A percentile compares a stretch with the other conserved stretches of the same genome.
Conservation (phyloP, 2,113 vertebrate genomes). For the Oceanites oceanicus region DNA sequence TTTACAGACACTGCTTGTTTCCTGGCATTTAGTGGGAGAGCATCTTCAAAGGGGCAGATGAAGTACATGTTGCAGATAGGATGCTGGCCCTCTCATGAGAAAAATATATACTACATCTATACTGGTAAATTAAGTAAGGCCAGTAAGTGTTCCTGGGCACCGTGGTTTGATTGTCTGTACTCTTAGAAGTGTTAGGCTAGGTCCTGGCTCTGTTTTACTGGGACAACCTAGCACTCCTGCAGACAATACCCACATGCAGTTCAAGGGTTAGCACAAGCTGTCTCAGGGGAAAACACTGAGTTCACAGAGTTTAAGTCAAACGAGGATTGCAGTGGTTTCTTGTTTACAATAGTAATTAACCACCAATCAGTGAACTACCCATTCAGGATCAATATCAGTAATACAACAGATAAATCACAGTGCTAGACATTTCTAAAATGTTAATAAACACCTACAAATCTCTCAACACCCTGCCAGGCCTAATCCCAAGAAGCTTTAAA, state of each 20-base stretch:
- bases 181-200: neutral
- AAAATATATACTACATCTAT: neutral
- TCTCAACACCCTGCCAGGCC: neutral
- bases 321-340: neutral
- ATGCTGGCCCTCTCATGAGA: neutral
- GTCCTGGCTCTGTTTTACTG: neutral
- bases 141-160: neutral
- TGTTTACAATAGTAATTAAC: neutral
- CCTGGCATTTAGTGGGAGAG: neutral
- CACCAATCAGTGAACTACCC: neutral
- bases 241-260: fast-evolving
- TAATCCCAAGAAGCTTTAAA: neutral
- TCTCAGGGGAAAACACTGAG: neutral
- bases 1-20: neutral
- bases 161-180: fast-evolving
- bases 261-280: neutral
- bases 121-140: neutral
- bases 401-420: neutral
- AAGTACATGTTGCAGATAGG: neutral
- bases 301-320: neutral
- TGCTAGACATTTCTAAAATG: neutral
- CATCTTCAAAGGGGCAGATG: neutral
- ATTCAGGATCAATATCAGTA: neutral
- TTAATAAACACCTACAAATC: neutral
- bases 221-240: neutral